Evolutionary conservation across 2,797 vertebrate species (phyloP).

Genomic region (Aphelocoma californica): DNA sequence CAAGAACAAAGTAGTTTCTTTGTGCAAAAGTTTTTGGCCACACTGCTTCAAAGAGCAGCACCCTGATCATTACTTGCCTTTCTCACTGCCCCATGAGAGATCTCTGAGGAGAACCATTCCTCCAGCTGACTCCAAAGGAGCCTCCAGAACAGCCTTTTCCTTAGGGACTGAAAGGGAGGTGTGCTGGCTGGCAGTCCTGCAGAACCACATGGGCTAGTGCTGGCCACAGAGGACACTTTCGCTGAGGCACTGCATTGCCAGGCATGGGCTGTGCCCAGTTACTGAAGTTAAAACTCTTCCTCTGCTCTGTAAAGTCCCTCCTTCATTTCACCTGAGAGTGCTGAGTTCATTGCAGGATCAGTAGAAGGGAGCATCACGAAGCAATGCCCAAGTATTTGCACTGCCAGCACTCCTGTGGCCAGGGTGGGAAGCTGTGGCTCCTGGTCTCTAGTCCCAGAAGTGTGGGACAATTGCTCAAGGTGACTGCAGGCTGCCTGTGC

Average conservation of each 20-base stretch:
- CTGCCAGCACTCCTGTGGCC: background rate
- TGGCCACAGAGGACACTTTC: background rate
- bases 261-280: background rate
- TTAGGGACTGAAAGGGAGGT: fast-evolving
- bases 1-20: background rate
- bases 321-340: background rate
- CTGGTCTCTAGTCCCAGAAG: background rate
- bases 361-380: background rate
- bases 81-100: background rate
- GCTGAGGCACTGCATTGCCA: background rate
- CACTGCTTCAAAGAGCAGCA: background rate
- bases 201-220: background rate
- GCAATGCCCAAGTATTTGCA: background rate
- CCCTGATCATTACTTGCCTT: background rate
- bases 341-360: background rate
- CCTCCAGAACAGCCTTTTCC: background rate
- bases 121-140: background rate
- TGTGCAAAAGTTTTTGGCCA: background rate
- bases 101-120: background rate
- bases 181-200: background rate
- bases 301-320: background rate
- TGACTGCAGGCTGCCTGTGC: slow-evolving; percentile 10
- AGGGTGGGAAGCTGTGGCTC: background rate
- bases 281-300: background rate
- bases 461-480: background rate